A percentile compares a stretch with the other conserved stretches of the same genome.
These are phyloP conservation scores for Plumapathes pennacea DNA, from an alignment of 92 coral and sea anemone species.

Conservation along the genomic window DNA sequence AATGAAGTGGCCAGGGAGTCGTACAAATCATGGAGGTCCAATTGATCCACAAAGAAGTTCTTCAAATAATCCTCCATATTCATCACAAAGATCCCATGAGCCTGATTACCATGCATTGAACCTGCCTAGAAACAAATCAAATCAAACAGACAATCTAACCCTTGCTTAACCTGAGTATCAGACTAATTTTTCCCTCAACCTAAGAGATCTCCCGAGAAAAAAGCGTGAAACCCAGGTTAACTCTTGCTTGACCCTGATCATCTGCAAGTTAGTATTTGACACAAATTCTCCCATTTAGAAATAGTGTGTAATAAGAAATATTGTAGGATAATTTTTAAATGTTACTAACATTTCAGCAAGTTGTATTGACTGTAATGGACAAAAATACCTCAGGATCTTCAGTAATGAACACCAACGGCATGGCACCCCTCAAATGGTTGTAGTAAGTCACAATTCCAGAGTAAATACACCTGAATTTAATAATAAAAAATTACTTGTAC, in stretches of 20 bases:
- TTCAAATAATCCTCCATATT: constrained; percentile 53
- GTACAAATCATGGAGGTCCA: constrained; percentile 55
- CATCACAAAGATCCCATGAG: constrained; percentile 70
- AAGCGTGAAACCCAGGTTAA: no score
- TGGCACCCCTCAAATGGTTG: constrained; percentile 48
- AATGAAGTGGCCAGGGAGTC: constrained; percentile 69
- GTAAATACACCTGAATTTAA: constrained; percentile 56
- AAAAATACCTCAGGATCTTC: constrained; percentile 64
- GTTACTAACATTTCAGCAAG: no score
- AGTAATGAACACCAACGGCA: constrained; percentile 74
- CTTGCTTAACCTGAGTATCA: no score
- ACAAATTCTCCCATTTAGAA: no score
- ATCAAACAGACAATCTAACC: not conserved
- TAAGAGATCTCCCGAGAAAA: no score
- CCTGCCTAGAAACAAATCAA: constrained; percentile 17
- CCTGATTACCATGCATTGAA: constrained; percentile 37
- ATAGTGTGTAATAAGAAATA: no score
- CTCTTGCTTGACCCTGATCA: not conserved
- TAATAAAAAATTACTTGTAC: no score
- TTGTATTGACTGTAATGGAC: no score
- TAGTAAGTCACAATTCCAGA: constrained; percentile 66
- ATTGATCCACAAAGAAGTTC: constrained; percentile 48
- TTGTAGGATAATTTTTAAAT: no score
- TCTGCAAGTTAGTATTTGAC: no score
- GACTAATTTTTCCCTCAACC: no score